Conservation (phyloP, 2,797 vertebrate species). For the Manis javanica region DNA sequence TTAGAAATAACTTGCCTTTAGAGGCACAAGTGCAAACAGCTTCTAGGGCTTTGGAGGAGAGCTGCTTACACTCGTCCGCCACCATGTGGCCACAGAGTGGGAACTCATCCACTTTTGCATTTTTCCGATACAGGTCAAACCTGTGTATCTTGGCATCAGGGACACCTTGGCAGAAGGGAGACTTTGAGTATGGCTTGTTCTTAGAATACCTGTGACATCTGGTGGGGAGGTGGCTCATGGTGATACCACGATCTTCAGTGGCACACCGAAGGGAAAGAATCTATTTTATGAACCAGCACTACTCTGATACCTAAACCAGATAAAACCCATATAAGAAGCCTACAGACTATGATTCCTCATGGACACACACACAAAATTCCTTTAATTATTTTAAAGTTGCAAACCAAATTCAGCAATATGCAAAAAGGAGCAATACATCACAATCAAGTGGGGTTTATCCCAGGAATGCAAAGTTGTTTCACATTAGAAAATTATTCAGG, state of each 20-base stretch:
- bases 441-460: neutral
- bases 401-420: neutral
- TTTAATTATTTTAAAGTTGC: neutral
- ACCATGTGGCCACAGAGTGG: neutral
- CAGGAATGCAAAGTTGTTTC: too few species aligned
- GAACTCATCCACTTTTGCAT: neutral
- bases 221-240: too few species aligned
- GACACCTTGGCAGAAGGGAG: too few species aligned
- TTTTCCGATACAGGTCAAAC: neutral
- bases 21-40: too few species aligned
- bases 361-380: neutral
- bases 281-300: neutral
- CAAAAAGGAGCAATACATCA: too few species aligned
- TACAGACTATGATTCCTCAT: neutral
- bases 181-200: too few species aligned
- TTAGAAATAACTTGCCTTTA: too few species aligned
- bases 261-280: neutral
- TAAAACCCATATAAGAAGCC: too few species aligned
- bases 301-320: too few species aligned
- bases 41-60: neutral
- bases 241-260: neutral
- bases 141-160: too few species aligned
- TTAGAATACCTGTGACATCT: too few species aligned
- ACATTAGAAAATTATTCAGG: too few species aligned
- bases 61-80: neutral